phyloP scores from a whole-genome alignment of 2,888 invertebrate genomes.

The Neoscelio sp. region DNA sequence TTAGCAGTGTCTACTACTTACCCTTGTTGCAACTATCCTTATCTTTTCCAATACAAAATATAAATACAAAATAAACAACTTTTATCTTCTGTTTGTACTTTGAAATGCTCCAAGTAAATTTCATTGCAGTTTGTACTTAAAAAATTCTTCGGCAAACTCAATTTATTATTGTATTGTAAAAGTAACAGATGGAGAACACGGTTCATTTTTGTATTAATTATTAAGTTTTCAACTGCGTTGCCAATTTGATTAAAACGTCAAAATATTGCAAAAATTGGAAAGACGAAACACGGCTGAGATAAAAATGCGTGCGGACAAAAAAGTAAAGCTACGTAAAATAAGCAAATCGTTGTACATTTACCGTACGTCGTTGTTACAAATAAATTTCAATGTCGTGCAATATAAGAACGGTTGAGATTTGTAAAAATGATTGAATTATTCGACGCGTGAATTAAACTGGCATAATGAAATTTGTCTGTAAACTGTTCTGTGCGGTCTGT shows the following conservation, averaged over 20 bases:
- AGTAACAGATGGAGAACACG: too few relatives aligned
- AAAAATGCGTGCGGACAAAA: too few relatives aligned
- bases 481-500: constrained; percentile 37
- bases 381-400: constrained; percentile 9
- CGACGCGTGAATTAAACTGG: too few relatives aligned
- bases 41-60: too few relatives aligned
- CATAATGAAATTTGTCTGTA: constrained; percentile 1
- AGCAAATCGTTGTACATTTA: constrained; percentile 14
- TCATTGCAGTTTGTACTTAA: constrained; percentile 1
- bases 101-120: not conserved
- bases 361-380: constrained; percentile 5
- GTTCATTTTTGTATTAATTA: too few relatives aligned
- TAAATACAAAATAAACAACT: too few relatives aligned
- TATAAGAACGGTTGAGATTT: too few relatives aligned
- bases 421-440: constrained; percentile 6
- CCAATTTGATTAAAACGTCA: constrained; percentile 1
- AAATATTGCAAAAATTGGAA: not conserved
- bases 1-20: too few relatives aligned
- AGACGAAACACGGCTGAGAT: too few relatives aligned
- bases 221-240: constrained; percentile 3
- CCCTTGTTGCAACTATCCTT: too few relatives aligned
- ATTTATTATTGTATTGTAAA: too few relatives aligned
- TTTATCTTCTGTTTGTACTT: too few relatives aligned
- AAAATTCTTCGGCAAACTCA: not conserved
- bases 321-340: constrained; percentile 15